Percentiles rank a stretch among this genome's conserved stretches.
Evolutionary conservation across 2,113 vertebrate species (phyloP).

Genomic region (Trochalopteron elliotii): DNA sequence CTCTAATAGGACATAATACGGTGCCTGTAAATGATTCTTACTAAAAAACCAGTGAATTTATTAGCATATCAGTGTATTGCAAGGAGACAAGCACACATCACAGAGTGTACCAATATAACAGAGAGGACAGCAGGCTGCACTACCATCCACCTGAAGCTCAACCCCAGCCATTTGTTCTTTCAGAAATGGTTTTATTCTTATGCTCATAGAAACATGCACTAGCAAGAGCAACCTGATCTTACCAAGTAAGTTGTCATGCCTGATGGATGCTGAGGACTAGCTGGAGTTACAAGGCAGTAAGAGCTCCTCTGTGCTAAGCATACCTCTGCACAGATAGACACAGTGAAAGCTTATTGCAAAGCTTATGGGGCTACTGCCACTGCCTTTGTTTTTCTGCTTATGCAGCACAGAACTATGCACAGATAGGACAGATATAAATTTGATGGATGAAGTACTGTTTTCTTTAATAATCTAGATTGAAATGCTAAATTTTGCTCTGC

Average conservation of each 20-base stretch:
- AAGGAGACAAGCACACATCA: background rate
- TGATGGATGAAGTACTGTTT: constrained; percentile 22
- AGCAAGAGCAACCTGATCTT: background rate
- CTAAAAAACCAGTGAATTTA: background rate
- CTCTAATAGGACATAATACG: background rate
- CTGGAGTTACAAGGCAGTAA: background rate
- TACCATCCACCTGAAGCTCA: background rate
- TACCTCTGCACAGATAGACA: background rate
- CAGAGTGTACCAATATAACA: background rate
- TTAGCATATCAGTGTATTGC: background rate
- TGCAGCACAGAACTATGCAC: background rate
- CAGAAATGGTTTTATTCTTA: background rate
- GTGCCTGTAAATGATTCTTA: background rate
- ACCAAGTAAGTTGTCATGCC: background rate
- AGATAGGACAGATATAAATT: background rate
- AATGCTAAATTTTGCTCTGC: constrained; percentile 2
- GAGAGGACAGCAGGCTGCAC: background rate
- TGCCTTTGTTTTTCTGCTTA: background rate
- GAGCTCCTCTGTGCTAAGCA: background rate
- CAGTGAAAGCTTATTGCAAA: background rate
- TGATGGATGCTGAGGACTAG: background rate
- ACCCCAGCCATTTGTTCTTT: background rate
- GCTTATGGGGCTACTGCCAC: background rate
- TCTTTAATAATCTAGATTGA: constrained; percentile 7
- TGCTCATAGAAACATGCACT: background rate